Conservation (phyloP, 2,797 vertebrate genomes). For the Sciaenops ocellatus region DNA sequence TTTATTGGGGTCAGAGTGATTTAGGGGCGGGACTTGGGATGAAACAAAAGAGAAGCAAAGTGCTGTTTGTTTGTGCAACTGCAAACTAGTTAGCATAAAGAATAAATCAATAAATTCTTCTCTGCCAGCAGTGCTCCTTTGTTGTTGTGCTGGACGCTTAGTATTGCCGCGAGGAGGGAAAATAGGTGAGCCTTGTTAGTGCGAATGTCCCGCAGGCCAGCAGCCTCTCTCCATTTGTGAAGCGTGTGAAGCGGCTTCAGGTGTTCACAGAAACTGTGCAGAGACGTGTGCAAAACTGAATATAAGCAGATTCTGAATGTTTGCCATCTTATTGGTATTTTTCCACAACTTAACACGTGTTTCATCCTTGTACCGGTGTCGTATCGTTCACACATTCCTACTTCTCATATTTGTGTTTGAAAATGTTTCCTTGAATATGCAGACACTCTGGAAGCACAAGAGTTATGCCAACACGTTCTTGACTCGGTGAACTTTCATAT, state of each 20-base stretch:
- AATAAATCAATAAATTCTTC: slow-evolving; percentile 69
- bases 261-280: slow-evolving; percentile 10
- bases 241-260: slow-evolving; percentile 25
- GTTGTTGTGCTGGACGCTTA: slow-evolving; percentile 51
- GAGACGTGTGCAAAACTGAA: neutral
- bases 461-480: neutral
- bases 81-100: slow-evolving; percentile 69
- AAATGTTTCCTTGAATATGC: neutral
- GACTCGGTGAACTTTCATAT: slow-evolving; percentile 16
- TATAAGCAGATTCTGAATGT: neutral
- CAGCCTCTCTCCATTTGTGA: slow-evolving; percentile 27
- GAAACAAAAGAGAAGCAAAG: slow-evolving; percentile 74
- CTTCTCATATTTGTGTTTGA: neutral
- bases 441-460: neutral
- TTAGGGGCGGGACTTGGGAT: slow-evolving; percentile 74
- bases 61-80: slow-evolving; percentile 71
- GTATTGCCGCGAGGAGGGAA: slow-evolving; percentile 31
- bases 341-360: neutral
- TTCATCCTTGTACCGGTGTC: neutral
- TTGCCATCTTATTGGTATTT: neutral
- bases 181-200: slow-evolving; percentile 56
- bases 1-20: slow-evolving; percentile 76
- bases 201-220: slow-evolving; percentile 50
- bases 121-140: slow-evolving; percentile 69
- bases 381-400: neutral